Base-by-base conservation (phyloP, 1,140 invertebrate genomes). In the Trichonephila clavipes region DNA sequence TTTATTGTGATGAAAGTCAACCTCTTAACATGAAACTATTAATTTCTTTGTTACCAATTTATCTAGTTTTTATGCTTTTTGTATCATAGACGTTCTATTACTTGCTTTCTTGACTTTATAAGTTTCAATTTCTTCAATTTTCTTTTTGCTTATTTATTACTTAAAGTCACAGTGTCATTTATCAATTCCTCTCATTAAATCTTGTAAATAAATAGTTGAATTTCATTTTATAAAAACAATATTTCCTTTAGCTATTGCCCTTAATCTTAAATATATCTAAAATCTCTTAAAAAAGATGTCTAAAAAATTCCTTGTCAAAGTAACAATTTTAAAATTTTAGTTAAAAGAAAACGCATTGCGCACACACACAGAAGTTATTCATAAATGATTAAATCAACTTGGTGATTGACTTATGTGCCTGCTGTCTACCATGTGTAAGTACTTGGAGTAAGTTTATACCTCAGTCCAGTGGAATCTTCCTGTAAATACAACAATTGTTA, bases 301-400 rank as follows among this genome's bases (percentile, higher is more conserved):
- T 51, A n/a, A 89, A 81, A 28, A 51, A 85, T 86, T 82, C 61
- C 81, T 92, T 92, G 81, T 85, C 44, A 83, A 92, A 59, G 91
- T 92, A 85, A 92, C 40, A 58, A 34, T 92, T 92, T 92, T 85
- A 85, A 89, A 92, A 62, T 92, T 85, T 66, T 85, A 85, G 77
- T 92, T 85, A 66, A 66, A 81, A 90, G 88, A 44, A 21, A 90
- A 61, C 59, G 61, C 61, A 64, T 72, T 88, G 61, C n/a, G 44
- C 64, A 51, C 69, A 77, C 28, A 21, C 21, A 16, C 61, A 34
- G 66, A 69, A 12, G 87, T 18, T 64, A 12, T 88, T 44, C 62
- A 59, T 62, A 88, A 88, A 28, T 40, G 62, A 69, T 85, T 85
- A 51, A 59, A 59, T 89, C 34, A 58, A 51, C 69, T 66, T 62